These are phyloP conservation scores for Limnephilus rhombicus DNA, from an alignment of 2,888 invertebrate species.

Conservation along the genomic window DNA sequence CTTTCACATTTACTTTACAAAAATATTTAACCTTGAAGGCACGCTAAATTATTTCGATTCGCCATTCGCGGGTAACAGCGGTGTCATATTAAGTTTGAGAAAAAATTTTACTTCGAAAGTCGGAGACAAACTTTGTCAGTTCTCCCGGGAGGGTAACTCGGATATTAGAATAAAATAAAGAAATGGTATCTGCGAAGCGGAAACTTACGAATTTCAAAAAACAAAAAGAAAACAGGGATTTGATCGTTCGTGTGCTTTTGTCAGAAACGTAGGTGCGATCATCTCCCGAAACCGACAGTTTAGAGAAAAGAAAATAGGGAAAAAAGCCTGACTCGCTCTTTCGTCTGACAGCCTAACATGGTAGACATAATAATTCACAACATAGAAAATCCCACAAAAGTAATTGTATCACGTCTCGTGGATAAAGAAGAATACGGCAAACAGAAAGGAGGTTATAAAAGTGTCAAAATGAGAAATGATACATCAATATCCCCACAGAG, in stretches of 20 bases:
- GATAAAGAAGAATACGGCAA: conserved; percentile 9
- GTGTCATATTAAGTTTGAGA: not conserved
- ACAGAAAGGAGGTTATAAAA: conserved; percentile 7
- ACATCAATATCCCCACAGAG: conserved; percentile 22
- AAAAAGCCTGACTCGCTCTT: conserved; percentile 12
- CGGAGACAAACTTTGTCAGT: conserved; percentile 22
- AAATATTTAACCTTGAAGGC: not conserved
- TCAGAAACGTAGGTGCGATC: not conserved
- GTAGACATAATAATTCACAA: not conserved
- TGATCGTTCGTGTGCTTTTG: conserved; percentile 17
- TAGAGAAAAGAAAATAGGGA: not conserved
- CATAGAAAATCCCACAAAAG: conserved; percentile 41
- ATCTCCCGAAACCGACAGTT: not conserved
- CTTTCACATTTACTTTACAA: not conserved
- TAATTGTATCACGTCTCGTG: conserved; percentile 38
- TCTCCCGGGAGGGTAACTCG: not conserved
- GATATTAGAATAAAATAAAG: conserved; percentile 42
- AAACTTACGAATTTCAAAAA: not conserved
- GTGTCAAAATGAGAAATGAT: conserved; percentile 37
- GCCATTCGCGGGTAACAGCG: not conserved
- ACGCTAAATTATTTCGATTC: not conserved
- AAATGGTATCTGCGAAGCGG: not conserved
- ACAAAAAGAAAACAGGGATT: conserved; percentile 18
- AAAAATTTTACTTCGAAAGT: conserved; percentile 12
- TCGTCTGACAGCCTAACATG: conserved; percentile 24